These are phyloP conservation scores for Nymphalis urticae DNA, from an alignment of 2,888 invertebrate genomes.

Conservation along the genomic window DNA sequence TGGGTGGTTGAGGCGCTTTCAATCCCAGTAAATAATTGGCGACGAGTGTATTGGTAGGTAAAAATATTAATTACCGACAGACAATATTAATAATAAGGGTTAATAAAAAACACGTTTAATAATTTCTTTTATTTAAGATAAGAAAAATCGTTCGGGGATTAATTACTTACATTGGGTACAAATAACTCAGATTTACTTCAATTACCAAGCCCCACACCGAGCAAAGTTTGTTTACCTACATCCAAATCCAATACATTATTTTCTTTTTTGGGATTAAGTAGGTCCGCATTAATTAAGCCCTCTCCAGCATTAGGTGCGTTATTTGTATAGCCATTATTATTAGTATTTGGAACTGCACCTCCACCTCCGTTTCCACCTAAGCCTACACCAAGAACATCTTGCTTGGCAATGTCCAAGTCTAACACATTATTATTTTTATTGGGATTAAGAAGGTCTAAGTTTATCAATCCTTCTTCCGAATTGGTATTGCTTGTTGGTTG, in stretches of 20 bases:
- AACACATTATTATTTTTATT: slow-evolving; percentile 37
- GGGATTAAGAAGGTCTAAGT: slow-evolving; percentile 37
- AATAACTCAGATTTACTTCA: background rate
- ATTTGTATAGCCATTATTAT: background rate
- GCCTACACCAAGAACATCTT: slow-evolving; percentile 36
- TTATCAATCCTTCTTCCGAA: slow-evolving; percentile 32
- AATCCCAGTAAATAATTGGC: too few relatives aligned
- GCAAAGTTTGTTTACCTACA: slow-evolving; percentile 7
- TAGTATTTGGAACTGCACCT: background rate
- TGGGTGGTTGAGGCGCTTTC: too few relatives aligned
- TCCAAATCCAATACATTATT: slow-evolving; percentile 23
- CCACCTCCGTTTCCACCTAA: slow-evolving; percentile 18
- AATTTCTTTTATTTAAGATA: too few relatives aligned
- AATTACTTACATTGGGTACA: too few relatives aligned
- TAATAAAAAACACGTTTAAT: too few relatives aligned
- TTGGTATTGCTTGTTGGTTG: background rate
- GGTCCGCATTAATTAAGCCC: slow-evolving; percentile 18
- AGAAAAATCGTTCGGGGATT: too few relatives aligned
- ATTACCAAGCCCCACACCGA: slow-evolving; percentile 15
- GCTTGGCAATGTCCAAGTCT: slow-evolving; percentile 36
- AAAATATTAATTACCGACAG: too few relatives aligned
- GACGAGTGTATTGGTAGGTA: too few relatives aligned
- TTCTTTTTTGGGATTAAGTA: slow-evolving; percentile 17
- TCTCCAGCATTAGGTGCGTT: background rate
- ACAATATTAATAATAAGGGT: too few relatives aligned